A percentile compares a stretch with the other conserved stretches of the same genome.
Evolutionary conservation across 2,113 vertebrate species (phyloP).

Genomic region (Eulacestoma nigropectus): DNA sequence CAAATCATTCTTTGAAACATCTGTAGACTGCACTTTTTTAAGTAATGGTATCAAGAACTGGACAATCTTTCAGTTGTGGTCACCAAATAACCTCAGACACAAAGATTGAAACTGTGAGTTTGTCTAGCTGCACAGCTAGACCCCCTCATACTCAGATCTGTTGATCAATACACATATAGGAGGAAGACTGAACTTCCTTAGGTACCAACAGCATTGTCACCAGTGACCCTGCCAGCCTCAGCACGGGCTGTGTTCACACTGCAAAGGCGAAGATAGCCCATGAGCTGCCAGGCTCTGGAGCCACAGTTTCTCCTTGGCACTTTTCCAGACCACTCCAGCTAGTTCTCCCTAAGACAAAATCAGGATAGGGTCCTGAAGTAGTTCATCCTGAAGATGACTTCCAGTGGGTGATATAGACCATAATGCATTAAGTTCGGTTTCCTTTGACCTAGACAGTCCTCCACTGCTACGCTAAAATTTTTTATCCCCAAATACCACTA

Average conservation of each 20-base stretch:
- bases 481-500: not conserved
- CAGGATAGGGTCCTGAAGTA: not conserved
- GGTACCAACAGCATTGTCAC: accelerated
- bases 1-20: not conserved
- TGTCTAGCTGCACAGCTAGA: not conserved
- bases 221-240: accelerated
- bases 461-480: not conserved
- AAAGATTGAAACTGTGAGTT: not conserved
- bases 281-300: not conserved
- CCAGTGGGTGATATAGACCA: not conserved
- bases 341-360: not conserved
- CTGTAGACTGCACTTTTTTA: not conserved
- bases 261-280: not conserved
- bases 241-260: no score
- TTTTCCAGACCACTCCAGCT: not conserved
- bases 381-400: not conserved
- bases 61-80: not conserved
- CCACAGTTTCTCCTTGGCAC: no score
- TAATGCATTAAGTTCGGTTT: not conserved
- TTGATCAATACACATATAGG: not conserved
- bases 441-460: not conserved
- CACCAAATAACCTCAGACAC: not conserved
- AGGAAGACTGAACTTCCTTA: not conserved
- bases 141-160: not conserved
- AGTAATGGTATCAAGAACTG: not conserved